phyloP scores from a whole-genome alignment of 2,797 vertebrate species.

The Corythornis leucogaster region DNA sequence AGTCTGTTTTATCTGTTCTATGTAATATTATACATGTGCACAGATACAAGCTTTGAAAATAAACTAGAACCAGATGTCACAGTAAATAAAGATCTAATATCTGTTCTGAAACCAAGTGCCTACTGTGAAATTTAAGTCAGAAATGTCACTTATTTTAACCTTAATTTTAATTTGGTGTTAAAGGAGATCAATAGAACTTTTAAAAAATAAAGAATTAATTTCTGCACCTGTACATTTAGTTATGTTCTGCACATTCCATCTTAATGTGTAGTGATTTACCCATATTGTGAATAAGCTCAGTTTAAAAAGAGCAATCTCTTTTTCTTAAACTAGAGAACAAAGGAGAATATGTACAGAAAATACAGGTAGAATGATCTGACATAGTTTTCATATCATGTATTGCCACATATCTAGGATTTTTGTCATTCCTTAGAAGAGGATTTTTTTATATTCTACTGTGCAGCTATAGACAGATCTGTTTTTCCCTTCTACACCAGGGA shows the following conservation, averaged over 20 bases:
- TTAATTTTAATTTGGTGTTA: background rate
- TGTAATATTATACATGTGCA: background rate
- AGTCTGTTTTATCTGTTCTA: background rate
- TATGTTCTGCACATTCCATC: background rate
- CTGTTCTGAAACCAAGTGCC: background rate
- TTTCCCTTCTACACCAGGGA: background rate
- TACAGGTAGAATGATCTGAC: background rate
- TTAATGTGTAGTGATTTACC: background rate
- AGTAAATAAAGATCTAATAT: background rate
- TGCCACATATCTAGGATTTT: background rate
- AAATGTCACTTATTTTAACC: background rate
- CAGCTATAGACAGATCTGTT: background rate
- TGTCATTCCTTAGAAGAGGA: background rate
- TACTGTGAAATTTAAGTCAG: background rate
- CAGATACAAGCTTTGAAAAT: background rate
- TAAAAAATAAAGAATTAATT: background rate
- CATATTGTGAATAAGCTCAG: background rate
- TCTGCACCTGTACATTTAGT: background rate
- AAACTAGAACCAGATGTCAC: conserved; percentile 13
- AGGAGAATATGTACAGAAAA: background rate
- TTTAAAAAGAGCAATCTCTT: background rate
- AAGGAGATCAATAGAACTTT: background rate
- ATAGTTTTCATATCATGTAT: background rate
- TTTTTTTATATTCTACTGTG: background rate
- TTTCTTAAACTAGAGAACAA: background rate